phyloP scores from a whole-genome alignment of 2,888 invertebrate genomes.

The Nesidiocoris tenuis region DNA sequence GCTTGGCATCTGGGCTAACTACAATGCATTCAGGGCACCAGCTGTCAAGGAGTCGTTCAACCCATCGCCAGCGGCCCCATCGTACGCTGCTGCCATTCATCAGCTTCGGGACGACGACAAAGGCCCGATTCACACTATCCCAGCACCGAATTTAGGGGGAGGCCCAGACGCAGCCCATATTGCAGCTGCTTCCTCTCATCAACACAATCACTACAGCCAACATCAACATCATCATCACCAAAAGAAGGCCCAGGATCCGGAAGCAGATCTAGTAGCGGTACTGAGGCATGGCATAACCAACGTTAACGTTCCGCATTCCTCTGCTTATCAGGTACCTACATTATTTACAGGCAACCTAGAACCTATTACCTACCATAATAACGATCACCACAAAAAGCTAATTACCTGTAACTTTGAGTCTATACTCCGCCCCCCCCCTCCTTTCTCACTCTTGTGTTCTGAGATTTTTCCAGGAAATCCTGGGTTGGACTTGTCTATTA shows the following conservation, averaged over 20 bases:
- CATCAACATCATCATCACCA: conserved; percentile 18
- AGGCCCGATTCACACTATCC: conserved; percentile 82
- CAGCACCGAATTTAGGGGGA: conserved; percentile 73
- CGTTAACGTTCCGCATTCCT: conserved; percentile 41
- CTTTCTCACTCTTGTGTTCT: too few relatives aligned
- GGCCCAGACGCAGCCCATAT: conserved; percentile 30
- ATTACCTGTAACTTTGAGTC: too few relatives aligned
- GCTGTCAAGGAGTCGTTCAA: conserved; percentile 49
- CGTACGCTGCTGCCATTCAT: background rate
- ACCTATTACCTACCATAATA: too few relatives aligned
- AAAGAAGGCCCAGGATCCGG: conserved; percentile 44
- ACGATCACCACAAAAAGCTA: too few relatives aligned
- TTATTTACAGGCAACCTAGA: background rate
- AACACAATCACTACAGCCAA: conserved; percentile 35
- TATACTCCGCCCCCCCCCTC: too few relatives aligned
- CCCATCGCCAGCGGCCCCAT: conserved; percentile 29
- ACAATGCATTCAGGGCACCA: conserved; percentile 47
- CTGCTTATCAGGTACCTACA: conserved; percentile 42
- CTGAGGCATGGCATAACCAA: conserved; percentile 47
- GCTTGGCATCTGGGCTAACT: conserved; percentile 18
- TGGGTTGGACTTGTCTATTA: too few relatives aligned
- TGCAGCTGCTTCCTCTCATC: conserved; percentile 1
- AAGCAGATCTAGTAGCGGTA: conserved; percentile 46
- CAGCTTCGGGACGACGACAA: conserved; percentile 54
- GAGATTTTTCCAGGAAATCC: too few relatives aligned